Evolutionary conservation across 2,797 vertebrate species (phyloP), one percentile per base, ranked within the genome.

Genomic region (Ctenopoma multispine): DNA sequence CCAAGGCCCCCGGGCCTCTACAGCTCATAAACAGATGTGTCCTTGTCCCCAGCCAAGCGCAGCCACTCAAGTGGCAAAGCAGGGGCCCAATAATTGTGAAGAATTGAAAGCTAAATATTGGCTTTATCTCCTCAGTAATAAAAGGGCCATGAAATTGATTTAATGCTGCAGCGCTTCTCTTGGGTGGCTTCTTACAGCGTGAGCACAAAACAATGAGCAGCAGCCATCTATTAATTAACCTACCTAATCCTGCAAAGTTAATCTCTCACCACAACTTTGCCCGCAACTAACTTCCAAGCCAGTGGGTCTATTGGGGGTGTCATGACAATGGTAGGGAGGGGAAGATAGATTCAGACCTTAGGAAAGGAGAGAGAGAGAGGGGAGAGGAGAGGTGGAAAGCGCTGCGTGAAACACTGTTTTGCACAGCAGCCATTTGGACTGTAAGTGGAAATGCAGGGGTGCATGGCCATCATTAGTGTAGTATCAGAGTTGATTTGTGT

Each of bases 131-230:
- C 17, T 90, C 88, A 90, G 93, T 95, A 93, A 93, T 93, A 95
- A 95, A 95, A 94, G 93, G 93, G 90, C 94, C 95, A 89, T 95
- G 95, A 96, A 96, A 96, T 96, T 95, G 94, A 94, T 96, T 95
- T 95, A 94, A 95, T 95, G 95, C 93, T 91, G 94, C 94, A 88
- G 87, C 91, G 93, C 92, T 91, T 95, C 95, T 95, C 94, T 93
- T 90, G 93, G 95, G 87, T 93, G 86, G 90, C 49, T 85, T 93
- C 92, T 92, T 93, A 90, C 62, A 75, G 94, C 85, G 90, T 89
- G 90, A 80, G 93, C 87, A 91, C 94, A 95, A 94, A 95, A 90
- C 91, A 86, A 94, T 95, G 93, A 94, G 89, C 94, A 93, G 92
- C 86, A 94, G 93, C 92, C 93, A 94, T 91, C 94, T 94, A 92